phyloP scores from a whole-genome alignment of 2,888 invertebrate genomes.

The Apotomis capreana region DNA sequence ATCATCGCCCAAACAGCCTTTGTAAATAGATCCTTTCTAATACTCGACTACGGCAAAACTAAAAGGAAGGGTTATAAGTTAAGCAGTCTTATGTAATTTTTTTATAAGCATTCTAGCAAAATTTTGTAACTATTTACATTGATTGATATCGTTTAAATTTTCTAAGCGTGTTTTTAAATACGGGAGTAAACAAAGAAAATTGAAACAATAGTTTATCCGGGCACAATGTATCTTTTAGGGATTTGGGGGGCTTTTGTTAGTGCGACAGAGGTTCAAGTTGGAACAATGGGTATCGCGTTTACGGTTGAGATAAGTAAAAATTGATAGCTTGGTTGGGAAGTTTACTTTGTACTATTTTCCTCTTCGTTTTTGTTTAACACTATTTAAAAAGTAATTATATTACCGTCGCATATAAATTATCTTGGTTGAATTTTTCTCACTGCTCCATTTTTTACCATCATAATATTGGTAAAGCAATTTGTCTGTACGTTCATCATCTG shows the following conservation, averaged over 20 bases:
- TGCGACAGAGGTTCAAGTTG: slow-evolving; percentile 32
- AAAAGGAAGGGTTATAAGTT: too few species aligned
- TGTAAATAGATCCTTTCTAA: too few species aligned
- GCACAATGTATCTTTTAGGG: slow-evolving; percentile 34
- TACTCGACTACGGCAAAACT: too few species aligned
- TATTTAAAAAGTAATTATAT: too few species aligned
- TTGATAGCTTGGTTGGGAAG: neutral
- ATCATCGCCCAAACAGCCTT: too few species aligned
- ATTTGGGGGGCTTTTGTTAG: slow-evolving; percentile 29
- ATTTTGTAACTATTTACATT: neutral
- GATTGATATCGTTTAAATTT: slow-evolving; percentile 1
- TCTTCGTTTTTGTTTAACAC: neutral
- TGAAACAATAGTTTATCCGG: slow-evolving; percentile 35
- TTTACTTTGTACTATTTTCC: neutral
- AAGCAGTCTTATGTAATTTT: too few species aligned
- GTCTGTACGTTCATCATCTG: too few species aligned
- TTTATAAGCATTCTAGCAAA: too few species aligned
- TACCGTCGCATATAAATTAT: too few species aligned
- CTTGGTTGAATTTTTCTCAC: too few species aligned
- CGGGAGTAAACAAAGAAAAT: slow-evolving; percentile 32
- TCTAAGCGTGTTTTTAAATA: neutral
- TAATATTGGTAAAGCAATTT: too few species aligned
- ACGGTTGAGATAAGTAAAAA: slow-evolving; percentile 4
- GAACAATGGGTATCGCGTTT: slow-evolving; percentile 21
- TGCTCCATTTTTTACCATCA: too few species aligned